Evolutionary conservation across 2,888 invertebrate genomes (phyloP), one percentile per base, ranked within the genome.

Genomic region (Meteorus colon): DNA sequence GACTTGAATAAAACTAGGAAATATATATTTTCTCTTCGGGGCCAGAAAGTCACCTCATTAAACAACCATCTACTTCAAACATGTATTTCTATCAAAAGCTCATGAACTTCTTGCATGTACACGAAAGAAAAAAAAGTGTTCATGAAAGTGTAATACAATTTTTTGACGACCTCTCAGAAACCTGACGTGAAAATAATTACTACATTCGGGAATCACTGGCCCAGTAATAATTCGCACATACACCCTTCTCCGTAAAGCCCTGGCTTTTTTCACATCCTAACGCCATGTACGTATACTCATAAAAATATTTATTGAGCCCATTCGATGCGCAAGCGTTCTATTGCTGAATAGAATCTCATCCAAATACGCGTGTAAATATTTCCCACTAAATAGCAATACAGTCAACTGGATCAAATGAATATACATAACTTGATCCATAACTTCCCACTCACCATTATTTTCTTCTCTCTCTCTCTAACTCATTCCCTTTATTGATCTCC

Each of bases 301-400:
- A n/a, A 24, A 24, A 12, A 66, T 48, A 68, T 73, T 37, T 73
- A 76, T 76, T 51, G 76, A 76, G 68, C 76, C 59, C 67, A 55
- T 63, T 67, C 48, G 29, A 34, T 24, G 60, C 76, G 76, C 76
- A 73, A 16, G 68, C 76, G 76, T 63, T 2, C 16, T 31, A 63
- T n/a, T 27, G 5, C 1, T 62, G 29, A 29, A 27, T 29, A 29
- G 2, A 29, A 16, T 12, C 29, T 62, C 2, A n/a, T 62, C 29
- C n/a, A 55, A 55, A 55, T 55, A 19, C 8, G 8, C 19, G 55
- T 55, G 4, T 19, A 19, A 10, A 55, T 19, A 55, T 55, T 55
- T 55, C n/a, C 2, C 4, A n/a, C 16, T 48, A 48, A n/a, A 16
- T n/a, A 55, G 4, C 55, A 55, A 55, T 2, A 55, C 55, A 55